Base-by-base conservation (phyloP, 2,113 vertebrate genomes). In the Psittacara wagleri region DNA sequence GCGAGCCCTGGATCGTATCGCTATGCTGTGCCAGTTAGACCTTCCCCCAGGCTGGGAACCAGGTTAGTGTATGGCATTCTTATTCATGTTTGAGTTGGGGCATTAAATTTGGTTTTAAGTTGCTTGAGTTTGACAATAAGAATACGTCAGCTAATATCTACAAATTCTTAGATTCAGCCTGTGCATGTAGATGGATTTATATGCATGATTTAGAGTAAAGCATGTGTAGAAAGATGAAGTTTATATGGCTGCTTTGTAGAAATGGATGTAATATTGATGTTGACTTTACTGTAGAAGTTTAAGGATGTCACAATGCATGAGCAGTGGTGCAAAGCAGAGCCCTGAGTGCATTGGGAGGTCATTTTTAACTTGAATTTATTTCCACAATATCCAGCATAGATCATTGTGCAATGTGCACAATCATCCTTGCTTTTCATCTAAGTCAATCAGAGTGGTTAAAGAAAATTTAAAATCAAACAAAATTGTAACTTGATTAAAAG, bases 321-420 rank as follows among this genome's bases (percentile, higher is more conserved):
- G 78, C 92, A 75, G 92, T 96, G 76, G 92, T 96, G 94, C 96
- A 95, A 95, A 96, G 85, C 94, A 73, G 93, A 96, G 79, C 95
- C 85, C 85, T 90, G 86, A 95, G 95, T 96, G 89, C 93, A 92
- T 86, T 85, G 91, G 86, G 94, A 95, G 92, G 93, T 95, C 90
- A 94, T 96, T 94, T 96, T 94, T 94, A 96, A 94, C 93, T 89
- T 93, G 92, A 86, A 96, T 96, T 97, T 96, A 97, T 97, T 96
- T 96, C 88, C 33, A 69, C 69, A 76, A 12, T 92, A 96, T 85
- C 74, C 63, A 49, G 28, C 95, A 92, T 96, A 96, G 86, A 96
- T 96, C 96, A 94, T 13, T 29, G 69, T 82, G 83, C 66, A 68
- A 62, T 11, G 31, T 43, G 73, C 86, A 96, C 86, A 69, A 94